A percentile compares a stretch with the other conserved stretches of the same genome.
These are phyloP conservation scores for Porphyrio hochstetteri DNA, from an alignment of 2,113 vertebrate genomes.

Conservation along the genomic window DNA sequence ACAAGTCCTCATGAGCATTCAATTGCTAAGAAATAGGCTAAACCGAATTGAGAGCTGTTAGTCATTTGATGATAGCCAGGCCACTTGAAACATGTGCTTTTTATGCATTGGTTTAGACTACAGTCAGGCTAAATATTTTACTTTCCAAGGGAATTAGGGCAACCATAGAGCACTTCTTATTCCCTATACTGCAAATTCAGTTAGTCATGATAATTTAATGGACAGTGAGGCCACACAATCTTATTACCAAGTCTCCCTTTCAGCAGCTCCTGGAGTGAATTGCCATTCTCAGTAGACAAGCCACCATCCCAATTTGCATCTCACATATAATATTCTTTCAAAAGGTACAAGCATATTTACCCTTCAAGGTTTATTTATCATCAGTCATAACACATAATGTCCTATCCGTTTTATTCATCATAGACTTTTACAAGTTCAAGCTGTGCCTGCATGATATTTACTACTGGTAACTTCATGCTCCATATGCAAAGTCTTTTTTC, in stretches of 20 bases:
- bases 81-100: background rate
- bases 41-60: background rate
- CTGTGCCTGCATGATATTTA: background rate
- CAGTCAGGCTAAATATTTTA: background rate
- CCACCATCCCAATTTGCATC: constrained; percentile 1
- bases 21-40: background rate
- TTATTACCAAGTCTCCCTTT: background rate
- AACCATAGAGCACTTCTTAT: background rate
- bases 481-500: background rate
- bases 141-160: constrained; percentile 4
- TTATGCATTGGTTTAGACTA: background rate
- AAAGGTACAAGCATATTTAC: constrained; percentile 24
- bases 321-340: background rate
- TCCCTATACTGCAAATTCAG: background rate
- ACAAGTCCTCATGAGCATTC: background rate
- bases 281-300: background rate
- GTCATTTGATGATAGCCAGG: background rate
- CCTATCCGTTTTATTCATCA: background rate
- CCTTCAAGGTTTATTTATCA: constrained; percentile 17
- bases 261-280: background rate
- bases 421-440: constrained; percentile 20
- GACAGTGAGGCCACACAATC: background rate
- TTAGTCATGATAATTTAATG: constrained; percentile 35
- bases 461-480: background rate
- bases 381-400: background rate